Conservation (phyloP, 2,888 invertebrate genomes). For the Salticus scenicus region DNA sequence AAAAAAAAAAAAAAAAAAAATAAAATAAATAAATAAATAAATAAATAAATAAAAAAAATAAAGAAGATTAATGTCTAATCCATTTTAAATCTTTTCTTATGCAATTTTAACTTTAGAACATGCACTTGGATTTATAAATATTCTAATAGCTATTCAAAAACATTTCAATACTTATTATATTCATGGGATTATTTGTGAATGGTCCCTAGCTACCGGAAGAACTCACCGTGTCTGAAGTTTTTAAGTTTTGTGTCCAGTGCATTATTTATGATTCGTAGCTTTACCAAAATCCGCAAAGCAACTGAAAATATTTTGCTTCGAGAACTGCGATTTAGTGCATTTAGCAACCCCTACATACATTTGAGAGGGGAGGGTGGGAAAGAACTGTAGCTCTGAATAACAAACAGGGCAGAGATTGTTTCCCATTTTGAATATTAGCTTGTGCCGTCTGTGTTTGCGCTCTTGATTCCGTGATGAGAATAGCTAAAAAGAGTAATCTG, state of each 20-base stretch:
- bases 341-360: slow-evolving; percentile 20
- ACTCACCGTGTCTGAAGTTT: slow-evolving; percentile 12
- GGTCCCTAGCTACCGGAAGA: background rate
- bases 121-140: no score
- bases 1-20: no score
- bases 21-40: no score
- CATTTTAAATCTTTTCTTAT: no score
- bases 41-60: no score
- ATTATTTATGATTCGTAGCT: slow-evolving; percentile 42
- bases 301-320: slow-evolving; percentile 40
- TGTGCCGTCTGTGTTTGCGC: slow-evolving; percentile 31
- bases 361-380: background rate
- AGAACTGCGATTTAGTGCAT: slow-evolving; percentile 30
- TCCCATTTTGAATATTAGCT: slow-evolving; percentile 32
- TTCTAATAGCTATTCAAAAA: no score
- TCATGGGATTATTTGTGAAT: background rate
- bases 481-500: slow-evolving; percentile 36
- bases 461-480: slow-evolving; percentile 47
- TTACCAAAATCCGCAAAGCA: slow-evolving; percentile 28
- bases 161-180: no score
- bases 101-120: no score
- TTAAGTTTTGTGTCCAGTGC: slow-evolving; percentile 27
- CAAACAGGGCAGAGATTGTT: slow-evolving; percentile 39
- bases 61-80: no score
- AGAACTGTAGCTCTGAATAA: slow-evolving; percentile 46